Conservation (phyloP, 2,113 vertebrate species). For the Plotosus lineatus region DNA sequence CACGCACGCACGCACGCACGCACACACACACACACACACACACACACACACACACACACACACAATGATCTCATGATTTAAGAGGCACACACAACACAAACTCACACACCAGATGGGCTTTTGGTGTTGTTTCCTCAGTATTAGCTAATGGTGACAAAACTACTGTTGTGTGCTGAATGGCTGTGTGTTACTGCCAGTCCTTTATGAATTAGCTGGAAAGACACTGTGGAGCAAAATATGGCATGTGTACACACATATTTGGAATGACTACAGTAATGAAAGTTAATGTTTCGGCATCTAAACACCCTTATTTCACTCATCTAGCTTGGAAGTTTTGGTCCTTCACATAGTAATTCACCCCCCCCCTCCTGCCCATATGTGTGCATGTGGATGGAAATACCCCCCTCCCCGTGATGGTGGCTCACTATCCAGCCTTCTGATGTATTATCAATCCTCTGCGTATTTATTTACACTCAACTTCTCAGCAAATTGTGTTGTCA, state of each 20-base stretch:
- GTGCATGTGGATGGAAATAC: slow-evolving; percentile 75
- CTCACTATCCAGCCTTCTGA: slow-evolving; percentile 73
- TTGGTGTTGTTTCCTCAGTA: slow-evolving; percentile 63
- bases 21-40: no score
- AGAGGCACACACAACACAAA: slow-evolving; percentile 32
- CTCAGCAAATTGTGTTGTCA: slow-evolving; percentile 79
- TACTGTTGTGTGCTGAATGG: slow-evolving; percentile 72
- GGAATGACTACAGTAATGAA: slow-evolving; percentile 76
- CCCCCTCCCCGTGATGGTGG: slow-evolving; percentile 75
- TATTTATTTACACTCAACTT: slow-evolving; percentile 83
- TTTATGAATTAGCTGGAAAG: slow-evolving; percentile 64
- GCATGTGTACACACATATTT: slow-evolving; percentile 53
- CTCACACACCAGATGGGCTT: slow-evolving; percentile 58
- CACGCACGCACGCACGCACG: no score
- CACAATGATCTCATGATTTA: slow-evolving; percentile 11
- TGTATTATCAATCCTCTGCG: slow-evolving; percentile 77
- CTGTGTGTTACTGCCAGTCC: slow-evolving; percentile 67
- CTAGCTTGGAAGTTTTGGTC: slow-evolving; percentile 64
- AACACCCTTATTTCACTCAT: slow-evolving; percentile 70
- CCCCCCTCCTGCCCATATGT: slow-evolving; percentile 42
- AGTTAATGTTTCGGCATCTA: slow-evolving; percentile 72
- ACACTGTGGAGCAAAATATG: slow-evolving; percentile 33
- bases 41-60: no score
- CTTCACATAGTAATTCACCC: slow-evolving; percentile 67
- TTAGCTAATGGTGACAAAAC: slow-evolving; percentile 75